Conservation (phyloP, 1,140 invertebrate species). For the Dendrolimus punctatus region DNA sequence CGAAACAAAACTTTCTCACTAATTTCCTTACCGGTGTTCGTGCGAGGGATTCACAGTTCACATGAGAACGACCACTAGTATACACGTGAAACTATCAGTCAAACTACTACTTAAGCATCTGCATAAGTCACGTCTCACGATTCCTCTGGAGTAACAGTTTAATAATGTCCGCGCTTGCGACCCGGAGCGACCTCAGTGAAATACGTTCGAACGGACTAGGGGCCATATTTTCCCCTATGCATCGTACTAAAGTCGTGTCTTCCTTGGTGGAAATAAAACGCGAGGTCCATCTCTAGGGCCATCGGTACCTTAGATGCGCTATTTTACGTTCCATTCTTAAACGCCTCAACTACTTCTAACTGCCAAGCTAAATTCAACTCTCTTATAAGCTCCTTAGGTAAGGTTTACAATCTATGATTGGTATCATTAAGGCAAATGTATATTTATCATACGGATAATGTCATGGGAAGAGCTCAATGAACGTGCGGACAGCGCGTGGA, state of each 20-base stretch:
- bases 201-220: conserved; percentile 61
- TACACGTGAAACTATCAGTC: conserved; percentile 65
- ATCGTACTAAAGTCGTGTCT: conserved; percentile 65
- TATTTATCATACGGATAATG: conserved; percentile 50
- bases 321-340: conserved; percentile 35
- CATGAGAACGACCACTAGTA: conserved; percentile 57
- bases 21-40: conserved; percentile 45
- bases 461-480: conserved; percentile 69
- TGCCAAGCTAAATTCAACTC: conserved; percentile 11
- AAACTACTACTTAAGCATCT: conserved; percentile 67
- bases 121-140: conserved; percentile 68
- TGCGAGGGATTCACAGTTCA: conserved; percentile 45
- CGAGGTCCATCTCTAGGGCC: conserved; percentile 66
- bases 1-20: conserved; percentile 53
- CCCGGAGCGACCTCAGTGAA: conserved; percentile 55
- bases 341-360: conserved; percentile 17
- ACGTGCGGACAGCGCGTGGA: conserved; percentile 62
- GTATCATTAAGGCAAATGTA: conserved; percentile 33
- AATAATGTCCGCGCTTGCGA: conserved; percentile 63
- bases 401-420: conserved; percentile 10
- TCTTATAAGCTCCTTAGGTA: conserved; percentile 3
- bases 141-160: conserved; percentile 62
- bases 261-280: conserved; percentile 68
- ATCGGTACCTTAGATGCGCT: conserved; percentile 65
- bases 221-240: conserved; percentile 65